Evolutionary conservation across 2,888 invertebrate species (phyloP).

Genomic region (Oxyscelio sp.): DNA sequence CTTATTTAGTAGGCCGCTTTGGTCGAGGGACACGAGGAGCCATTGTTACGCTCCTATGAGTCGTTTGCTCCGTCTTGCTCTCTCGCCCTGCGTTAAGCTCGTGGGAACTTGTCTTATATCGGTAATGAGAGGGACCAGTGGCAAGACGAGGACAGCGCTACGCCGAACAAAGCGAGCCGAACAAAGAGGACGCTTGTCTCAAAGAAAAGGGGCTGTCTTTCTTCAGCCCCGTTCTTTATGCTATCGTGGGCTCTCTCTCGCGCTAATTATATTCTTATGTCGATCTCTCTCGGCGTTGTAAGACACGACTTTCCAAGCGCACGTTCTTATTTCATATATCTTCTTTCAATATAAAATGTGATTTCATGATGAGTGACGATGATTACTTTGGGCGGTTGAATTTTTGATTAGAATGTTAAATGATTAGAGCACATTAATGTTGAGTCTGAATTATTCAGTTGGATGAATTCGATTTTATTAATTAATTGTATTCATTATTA

Average conservation of each 20-base stretch:
- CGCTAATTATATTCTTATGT: conserved; percentile 5
- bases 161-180: background rate
- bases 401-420: too few species aligned
- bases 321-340: conserved; percentile 40
- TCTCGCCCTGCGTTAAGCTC: conserved; percentile 46
- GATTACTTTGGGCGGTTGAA: too few species aligned
- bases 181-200: conserved; percentile 18
- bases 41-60: conserved; percentile 74
- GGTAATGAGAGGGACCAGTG: conserved; percentile 57
- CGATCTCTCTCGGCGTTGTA: conserved; percentile 5
- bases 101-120: conserved; percentile 65
- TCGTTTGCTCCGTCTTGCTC: conserved; percentile 55
- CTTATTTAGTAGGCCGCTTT: conserved; percentile 65
- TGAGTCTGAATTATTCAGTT: too few species aligned
- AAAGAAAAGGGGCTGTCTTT: conserved; percentile 67
- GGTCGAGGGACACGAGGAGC: conserved; percentile 73
- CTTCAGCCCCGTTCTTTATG: conserved; percentile 67
- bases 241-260: conserved; percentile 12
- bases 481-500: too few species aligned
- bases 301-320: conserved; percentile 36
- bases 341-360: conserved; percentile 42
- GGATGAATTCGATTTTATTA: too few species aligned
- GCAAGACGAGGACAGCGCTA: conserved; percentile 22
- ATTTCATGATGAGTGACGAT: conserved; percentile 32
- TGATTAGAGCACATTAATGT: too few species aligned